Evolutionary conservation across 1,140 invertebrate genomes (phyloP).

Genomic region (Linepithema humile): DNA sequence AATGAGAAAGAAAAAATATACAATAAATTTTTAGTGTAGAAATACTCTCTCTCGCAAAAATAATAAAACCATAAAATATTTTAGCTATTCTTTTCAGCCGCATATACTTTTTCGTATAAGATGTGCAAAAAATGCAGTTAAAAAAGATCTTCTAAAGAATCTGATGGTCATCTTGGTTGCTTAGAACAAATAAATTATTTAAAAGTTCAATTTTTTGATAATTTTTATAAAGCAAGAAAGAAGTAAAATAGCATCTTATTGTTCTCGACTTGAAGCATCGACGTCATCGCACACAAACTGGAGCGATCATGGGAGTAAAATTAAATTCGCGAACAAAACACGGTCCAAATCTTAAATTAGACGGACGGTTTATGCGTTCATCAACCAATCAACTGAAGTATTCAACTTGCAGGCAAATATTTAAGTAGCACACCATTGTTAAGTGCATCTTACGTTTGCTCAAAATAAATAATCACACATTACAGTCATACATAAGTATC

Average conservation of each 20-base stretch:
- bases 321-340: conserved; percentile 31
- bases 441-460: neutral
- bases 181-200: too few relatives aligned
- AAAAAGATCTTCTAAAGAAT: too few relatives aligned
- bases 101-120: too few relatives aligned
- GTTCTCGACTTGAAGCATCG: neutral
- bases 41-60: too few relatives aligned
- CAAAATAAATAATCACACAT: neutral
- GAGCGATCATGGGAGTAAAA: conserved; percentile 5
- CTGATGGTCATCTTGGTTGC: too few relatives aligned
- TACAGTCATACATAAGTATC: neutral
- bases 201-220: too few relatives aligned
- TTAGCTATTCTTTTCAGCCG: too few relatives aligned
- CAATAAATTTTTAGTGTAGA: too few relatives aligned
- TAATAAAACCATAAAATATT: too few relatives aligned
- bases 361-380: neutral
- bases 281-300: neutral
- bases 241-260: neutral
- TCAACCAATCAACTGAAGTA: neutral
- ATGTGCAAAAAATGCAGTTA: too few relatives aligned
- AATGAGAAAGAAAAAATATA: too few relatives aligned
- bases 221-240: neutral
- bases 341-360: conserved; percentile 47
- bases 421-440: neutral
- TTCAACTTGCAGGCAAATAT: neutral